Conservation (phyloP, 2,888 invertebrate genomes). For the Lagria hirta region DNA sequence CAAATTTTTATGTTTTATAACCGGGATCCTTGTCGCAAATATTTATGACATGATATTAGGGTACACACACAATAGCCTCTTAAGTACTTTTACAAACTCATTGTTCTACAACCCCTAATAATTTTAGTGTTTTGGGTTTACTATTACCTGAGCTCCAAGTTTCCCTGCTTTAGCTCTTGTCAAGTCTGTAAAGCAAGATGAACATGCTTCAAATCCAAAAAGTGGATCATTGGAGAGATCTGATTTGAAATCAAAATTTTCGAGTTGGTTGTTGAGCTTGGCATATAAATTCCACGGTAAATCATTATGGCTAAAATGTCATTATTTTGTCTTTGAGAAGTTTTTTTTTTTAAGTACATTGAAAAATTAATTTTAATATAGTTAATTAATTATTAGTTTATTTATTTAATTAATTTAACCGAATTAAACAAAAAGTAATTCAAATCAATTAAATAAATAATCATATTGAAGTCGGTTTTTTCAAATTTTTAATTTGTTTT, state of each 20-base stretch:
- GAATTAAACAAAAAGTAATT: too few relatives aligned
- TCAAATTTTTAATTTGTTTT: too few relatives aligned
- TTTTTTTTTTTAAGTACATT: too few relatives aligned
- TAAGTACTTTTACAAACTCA: neutral
- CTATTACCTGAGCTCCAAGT: slow-evolving; percentile 61
- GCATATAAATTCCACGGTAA: slow-evolving; percentile 53
- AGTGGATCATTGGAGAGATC: slow-evolving; percentile 49
- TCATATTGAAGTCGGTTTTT: too few relatives aligned
- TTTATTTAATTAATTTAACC: too few relatives aligned
- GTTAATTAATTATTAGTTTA: too few relatives aligned
- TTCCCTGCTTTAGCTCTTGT: slow-evolving; percentile 56
- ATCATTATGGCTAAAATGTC: slow-evolving; percentile 55
- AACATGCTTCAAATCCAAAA: slow-evolving; percentile 50
- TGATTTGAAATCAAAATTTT: slow-evolving; percentile 49
- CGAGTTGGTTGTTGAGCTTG: slow-evolving; percentile 50
- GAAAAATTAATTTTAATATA: too few relatives aligned
- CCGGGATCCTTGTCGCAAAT: too few relatives aligned
- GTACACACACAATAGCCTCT: neutral
- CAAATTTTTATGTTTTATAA: neutral
- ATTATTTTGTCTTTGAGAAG: neutral
- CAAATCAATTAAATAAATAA: too few relatives aligned
- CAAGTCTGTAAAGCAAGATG: slow-evolving; percentile 58
- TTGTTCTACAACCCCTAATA: neutral
- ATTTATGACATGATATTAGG: too few relatives aligned
- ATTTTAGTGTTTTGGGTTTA: slow-evolving; percentile 22